phyloP scores from a whole-genome alignment of 2,797 vertebrate genomes.

The Enteromius fasciolatus region DNA sequence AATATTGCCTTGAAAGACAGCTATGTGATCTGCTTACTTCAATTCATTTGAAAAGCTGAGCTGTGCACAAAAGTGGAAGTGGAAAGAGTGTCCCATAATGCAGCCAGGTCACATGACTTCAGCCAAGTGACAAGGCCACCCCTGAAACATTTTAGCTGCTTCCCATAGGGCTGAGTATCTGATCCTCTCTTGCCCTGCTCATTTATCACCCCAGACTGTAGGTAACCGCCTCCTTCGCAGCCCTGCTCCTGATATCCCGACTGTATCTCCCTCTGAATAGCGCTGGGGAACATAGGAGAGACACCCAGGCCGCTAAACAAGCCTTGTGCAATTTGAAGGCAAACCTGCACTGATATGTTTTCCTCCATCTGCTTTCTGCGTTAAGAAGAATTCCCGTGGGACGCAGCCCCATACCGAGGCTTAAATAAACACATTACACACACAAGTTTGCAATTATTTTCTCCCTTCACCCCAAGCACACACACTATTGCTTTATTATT shows the following conservation, averaged over 20 bases:
- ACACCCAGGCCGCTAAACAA: constrained; percentile 25
- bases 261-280: constrained; percentile 36
- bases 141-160: constrained; percentile 30
- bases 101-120: constrained; percentile 18
- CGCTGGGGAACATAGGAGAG: constrained; percentile 22
- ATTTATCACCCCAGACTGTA: constrained; percentile 59
- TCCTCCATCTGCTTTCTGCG: constrained; percentile 9
- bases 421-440: constrained; percentile 52
- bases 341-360: constrained; percentile 17
- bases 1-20: constrained; percentile 22
- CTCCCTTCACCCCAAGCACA: constrained; percentile 45
- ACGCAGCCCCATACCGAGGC: constrained; percentile 31
- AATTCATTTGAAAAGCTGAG: neutral
- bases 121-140: constrained; percentile 18
- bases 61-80: constrained; percentile 1
- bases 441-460: constrained; percentile 61
- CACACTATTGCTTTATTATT: constrained; percentile 69
- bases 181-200: constrained; percentile 57
- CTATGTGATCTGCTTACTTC: constrained; percentile 9
- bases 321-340: too few relatives aligned
- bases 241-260: constrained; percentile 23
- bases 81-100: neutral
- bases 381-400: constrained; percentile 17
- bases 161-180: constrained; percentile 52
- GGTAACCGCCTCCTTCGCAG: constrained; percentile 44